phyloP scores from a whole-genome alignment of 2,888 invertebrate genomes.

The Agonopterix arenella region DNA sequence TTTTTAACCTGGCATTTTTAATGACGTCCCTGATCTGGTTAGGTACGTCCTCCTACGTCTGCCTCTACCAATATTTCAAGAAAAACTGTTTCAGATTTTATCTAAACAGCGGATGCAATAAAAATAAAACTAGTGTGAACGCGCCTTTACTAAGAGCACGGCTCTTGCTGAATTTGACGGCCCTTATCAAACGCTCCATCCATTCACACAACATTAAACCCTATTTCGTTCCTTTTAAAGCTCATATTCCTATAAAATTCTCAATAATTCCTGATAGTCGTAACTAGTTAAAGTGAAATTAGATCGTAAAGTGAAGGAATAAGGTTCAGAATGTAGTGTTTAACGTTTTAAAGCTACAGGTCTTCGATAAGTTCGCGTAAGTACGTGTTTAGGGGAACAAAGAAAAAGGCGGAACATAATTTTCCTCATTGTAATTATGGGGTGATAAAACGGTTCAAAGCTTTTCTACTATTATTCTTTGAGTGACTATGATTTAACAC shows the following conservation, averaged over 20 bases:
- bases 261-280: background rate
- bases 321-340: slow-evolving; percentile 16
- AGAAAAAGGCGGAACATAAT: slow-evolving; percentile 16
- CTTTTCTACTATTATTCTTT: slow-evolving; percentile 20
- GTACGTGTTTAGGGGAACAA: slow-evolving; percentile 28
- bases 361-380: slow-evolving; percentile 62
- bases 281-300: background rate
- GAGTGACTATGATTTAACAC: slow-evolving; percentile 5
- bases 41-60: background rate
- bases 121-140: background rate
- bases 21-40: background rate
- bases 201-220: background rate
- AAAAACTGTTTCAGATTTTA: background rate
- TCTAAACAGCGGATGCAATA: background rate
- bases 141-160: slow-evolving; percentile 10
- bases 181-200: slow-evolving; percentile 34
- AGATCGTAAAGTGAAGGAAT: background rate
- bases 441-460: no score
- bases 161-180: slow-evolving; percentile 28
- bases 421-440: no score
- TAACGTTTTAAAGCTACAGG: slow-evolving; percentile 55
- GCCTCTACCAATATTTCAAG: background rate
- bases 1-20: no score
- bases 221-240: background rate
- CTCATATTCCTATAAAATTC: background rate